Conservation (phyloP, 2,888 invertebrate genomes). For the Aleiodes testaceus region DNA sequence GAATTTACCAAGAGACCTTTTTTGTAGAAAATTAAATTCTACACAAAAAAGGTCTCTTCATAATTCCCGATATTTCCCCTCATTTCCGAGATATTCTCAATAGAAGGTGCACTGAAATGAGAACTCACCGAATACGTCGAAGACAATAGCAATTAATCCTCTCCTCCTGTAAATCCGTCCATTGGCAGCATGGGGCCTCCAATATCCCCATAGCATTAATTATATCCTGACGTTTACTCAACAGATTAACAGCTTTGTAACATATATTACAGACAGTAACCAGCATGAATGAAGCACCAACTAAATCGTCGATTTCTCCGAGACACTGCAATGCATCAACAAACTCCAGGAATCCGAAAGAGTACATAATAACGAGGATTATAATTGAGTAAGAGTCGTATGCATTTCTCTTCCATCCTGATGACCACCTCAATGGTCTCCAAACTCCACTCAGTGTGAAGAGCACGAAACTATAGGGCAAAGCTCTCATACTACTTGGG, state of each 20-base stretch:
- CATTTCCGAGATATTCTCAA: no score
- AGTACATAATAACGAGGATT: neutral
- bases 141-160: neutral
- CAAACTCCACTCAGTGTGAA: slow-evolving; percentile 40
- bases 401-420: slow-evolving; percentile 30
- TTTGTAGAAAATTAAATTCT: no score
- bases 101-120: no score
- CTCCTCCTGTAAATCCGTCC: no score
- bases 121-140: no score
- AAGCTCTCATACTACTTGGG: no score
- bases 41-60: no score
- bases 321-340: slow-evolving; percentile 6
- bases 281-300: neutral
- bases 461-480: neutral
- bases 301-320: slow-evolving; percentile 2
- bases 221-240: slow-evolving; percentile 28
- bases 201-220: slow-evolving; percentile 10
- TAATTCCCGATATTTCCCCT: no score
- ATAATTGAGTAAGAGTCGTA: neutral
- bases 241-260: slow-evolving; percentile 39
- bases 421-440: slow-evolving; percentile 38
- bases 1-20: no score
- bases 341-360: slow-evolving; percentile 19
- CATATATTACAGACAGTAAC: slow-evolving; percentile 28
- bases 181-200: neutral